These are phyloP conservation scores for Carettochelys insculpta DNA, from an alignment of 2,113 vertebrate genomes.

Conservation along the genomic window DNA sequence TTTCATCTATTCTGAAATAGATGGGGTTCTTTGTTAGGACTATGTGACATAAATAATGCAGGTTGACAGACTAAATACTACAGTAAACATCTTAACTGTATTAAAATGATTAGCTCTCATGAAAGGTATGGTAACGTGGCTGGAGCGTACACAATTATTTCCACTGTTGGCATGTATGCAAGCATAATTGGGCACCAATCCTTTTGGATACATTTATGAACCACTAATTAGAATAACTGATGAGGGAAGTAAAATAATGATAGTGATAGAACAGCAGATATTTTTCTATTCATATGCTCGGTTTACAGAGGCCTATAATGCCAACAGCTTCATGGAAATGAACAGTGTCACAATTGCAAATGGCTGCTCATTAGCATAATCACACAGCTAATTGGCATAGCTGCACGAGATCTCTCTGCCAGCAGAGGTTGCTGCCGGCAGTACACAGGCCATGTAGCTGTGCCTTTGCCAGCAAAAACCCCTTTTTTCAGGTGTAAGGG, in stretches of 20 bases:
- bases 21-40: neutral
- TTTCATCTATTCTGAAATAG: neutral
- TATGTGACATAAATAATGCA: neutral
- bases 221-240: neutral
- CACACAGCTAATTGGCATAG: too few species aligned
- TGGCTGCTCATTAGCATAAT: too few species aligned
- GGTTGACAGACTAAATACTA: neutral
- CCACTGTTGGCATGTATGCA: neutral
- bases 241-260: neutral
- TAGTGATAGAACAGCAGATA: neutral
- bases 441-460: too few species aligned
- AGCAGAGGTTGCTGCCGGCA: too few species aligned
- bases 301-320: too few species aligned
- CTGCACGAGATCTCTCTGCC: too few species aligned
- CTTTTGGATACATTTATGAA: neutral
- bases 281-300: too few species aligned
- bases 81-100: constrained; percentile 1
- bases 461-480: too few species aligned
- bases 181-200: neutral
- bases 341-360: too few species aligned
- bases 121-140: neutral
- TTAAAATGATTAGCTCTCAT: neutral
- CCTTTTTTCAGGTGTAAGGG: too few species aligned
- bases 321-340: too few species aligned
- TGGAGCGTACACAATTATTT: constrained; percentile 35